Evolutionary conservation across 2,888 invertebrate species (phyloP), one percentile per base, ranked within the genome.

Genomic region (Metopia argyrocephala): DNA sequence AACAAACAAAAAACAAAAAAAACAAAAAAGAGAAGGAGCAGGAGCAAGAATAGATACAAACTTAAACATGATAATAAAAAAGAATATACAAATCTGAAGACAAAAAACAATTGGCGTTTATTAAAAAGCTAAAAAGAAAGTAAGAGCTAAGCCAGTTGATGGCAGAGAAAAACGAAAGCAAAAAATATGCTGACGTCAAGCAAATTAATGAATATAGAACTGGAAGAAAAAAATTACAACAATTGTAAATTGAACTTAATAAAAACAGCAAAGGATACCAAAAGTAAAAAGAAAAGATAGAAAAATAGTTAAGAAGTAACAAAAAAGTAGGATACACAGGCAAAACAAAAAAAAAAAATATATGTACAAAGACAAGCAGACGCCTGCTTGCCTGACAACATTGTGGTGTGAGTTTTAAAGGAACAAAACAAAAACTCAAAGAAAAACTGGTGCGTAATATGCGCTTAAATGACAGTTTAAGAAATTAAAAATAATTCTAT

Each of bases 161-260:
- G 61, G 57, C 50, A 50, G 45, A 21, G 4, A 54, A 5, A 27
- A 56, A 27, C 2, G 3, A 12, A 2, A 31, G 9, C 70, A 25
- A 21, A 73, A 71, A 80, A 46, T 50, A 68, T 73, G 78, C 78
- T 78, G 71, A 78, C 78, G 71, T 73, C 80, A 78, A 28, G 69
- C 12, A 25, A 27, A 57, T 23, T 69, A 66, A 62, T 62, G 56
- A 62, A 70, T 65, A 75, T 52, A 69, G 52, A 57, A 38, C 15
- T 31, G 31, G 38, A 12, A n/a, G 38, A 54, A 52, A 62, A 38
- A 65, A 75, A 64, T 38, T 38, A 50, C 18, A 28, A 56, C 65
- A 50, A 66, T 31, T 52, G 15, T 46, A 70, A 65, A 50, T 59
- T 45, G 31, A 21, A 69, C 54, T 65, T 59, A 70, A 75, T 76